Percentiles rank a stretch among this genome's conserved stretches.
Conservation (phyloP, 2,113 vertebrate genomes). For the Calidris pygmaea region DNA sequence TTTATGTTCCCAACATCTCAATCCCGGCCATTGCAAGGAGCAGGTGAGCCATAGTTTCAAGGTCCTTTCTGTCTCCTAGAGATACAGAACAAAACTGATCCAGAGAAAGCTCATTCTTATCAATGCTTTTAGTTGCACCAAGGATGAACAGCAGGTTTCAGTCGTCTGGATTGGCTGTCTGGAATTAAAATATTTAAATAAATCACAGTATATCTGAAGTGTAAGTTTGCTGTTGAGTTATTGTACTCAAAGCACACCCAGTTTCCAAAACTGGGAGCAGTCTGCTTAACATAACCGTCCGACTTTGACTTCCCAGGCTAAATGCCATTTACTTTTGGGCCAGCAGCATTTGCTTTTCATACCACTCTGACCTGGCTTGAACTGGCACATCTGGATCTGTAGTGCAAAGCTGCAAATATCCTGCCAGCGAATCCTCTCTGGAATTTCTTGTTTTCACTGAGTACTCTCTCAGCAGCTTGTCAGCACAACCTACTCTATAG, state of each 20-base stretch:
- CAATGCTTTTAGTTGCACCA: background rate
- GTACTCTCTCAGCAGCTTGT: background rate
- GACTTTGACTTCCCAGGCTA: background rate
- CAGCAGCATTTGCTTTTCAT: background rate
- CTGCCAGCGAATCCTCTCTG: background rate
- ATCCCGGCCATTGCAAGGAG: background rate
- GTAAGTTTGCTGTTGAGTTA: background rate
- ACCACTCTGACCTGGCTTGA: conserved; percentile 21
- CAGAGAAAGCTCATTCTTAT: background rate
- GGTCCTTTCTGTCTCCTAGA: background rate
- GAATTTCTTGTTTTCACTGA: background rate
- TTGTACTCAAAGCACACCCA: background rate
- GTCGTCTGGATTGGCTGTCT: background rate
- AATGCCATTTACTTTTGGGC: background rate
- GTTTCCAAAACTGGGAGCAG: background rate
- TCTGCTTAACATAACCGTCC: background rate
- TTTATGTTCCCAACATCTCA: fast-evolving
- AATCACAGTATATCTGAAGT: background rate
- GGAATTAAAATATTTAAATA: background rate
- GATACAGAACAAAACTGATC: background rate
- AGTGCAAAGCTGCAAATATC: background rate
- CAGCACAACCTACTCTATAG: background rate
- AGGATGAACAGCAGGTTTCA: background rate
- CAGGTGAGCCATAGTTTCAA: background rate
- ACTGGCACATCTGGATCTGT: conserved; percentile 1